Conservation (phyloP, 2,797 vertebrate species). For the Poeciliopsis infans region DNA sequence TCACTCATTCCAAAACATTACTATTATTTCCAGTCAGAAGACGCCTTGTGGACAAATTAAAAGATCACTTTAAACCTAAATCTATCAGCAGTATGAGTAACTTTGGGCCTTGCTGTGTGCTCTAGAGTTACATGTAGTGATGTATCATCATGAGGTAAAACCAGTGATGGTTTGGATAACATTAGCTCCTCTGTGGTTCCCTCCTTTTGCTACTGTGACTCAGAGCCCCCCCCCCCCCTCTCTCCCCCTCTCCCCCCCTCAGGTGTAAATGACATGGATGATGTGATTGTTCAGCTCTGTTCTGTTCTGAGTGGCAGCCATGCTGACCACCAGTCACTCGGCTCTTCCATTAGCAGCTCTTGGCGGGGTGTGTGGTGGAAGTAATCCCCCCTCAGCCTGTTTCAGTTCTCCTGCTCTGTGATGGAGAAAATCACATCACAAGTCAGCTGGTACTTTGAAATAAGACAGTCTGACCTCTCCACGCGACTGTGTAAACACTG, state of each 20-base stretch:
- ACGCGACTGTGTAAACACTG: background rate
- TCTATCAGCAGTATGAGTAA: background rate
- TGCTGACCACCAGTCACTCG: conserved; percentile 6
- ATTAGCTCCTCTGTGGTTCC: background rate
- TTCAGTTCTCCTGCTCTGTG: conserved; percentile 41
- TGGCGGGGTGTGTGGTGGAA: conserved; percentile 73
- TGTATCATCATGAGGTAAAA: background rate
- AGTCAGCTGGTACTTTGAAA: conserved; percentile 15
- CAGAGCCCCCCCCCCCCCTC: background rate
- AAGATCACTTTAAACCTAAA: background rate
- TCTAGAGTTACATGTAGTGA: background rate
- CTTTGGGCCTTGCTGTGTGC: background rate
- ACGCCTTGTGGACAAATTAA: background rate
- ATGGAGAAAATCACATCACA: conserved; percentile 54
- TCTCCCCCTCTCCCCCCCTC: background rate
- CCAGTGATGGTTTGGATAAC: background rate
- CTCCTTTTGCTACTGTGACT: background rate
- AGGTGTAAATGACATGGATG: conserved; percentile 21
- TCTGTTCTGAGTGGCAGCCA: conserved; percentile 3
- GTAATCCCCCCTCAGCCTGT: conserved; percentile 64
- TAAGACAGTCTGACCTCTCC: background rate
- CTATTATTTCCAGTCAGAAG: background rate
- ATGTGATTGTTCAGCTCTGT: conserved; percentile 16
- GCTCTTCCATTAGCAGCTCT: conserved; percentile 61
- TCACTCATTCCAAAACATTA: background rate